phyloP scores from a whole-genome alignment of 2,113 vertebrate species.

The Bombycilla garrulus region DNA sequence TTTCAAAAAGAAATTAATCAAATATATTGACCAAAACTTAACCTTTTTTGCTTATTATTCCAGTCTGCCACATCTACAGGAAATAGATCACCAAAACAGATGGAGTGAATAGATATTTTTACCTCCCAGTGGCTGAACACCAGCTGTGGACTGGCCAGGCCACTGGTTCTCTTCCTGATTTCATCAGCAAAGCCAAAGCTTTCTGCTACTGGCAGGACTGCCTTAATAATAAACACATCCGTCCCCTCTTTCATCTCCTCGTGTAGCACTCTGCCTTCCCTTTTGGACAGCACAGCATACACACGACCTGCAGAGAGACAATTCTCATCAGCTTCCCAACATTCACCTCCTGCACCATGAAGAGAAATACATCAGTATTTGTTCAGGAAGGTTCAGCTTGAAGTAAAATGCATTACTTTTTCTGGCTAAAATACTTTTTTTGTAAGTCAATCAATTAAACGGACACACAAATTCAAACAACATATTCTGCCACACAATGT shows the following conservation, averaged over 20 bases:
- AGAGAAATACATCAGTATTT: not conserved
- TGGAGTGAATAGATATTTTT: conserved; percentile 30
- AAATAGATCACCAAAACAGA: conserved; percentile 18
- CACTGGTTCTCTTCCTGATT: conserved; percentile 94
- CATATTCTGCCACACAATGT: not conserved
- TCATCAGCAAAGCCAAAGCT: conserved; percentile 98
- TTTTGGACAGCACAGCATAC: conserved; percentile 89
- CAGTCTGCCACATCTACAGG: conserved; percentile 3
- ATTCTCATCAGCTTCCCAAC: not conserved
- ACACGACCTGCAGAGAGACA: conserved; percentile 81
- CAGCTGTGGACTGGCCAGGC: conserved; percentile 94
- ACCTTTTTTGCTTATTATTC: conserved; percentile 27
- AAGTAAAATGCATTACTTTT: accelerated
- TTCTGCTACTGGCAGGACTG: conserved; percentile 92
- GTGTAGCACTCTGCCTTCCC: conserved; percentile 91
- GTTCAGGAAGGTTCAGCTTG: not conserved
- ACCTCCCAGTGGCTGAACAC: conserved; percentile 99
- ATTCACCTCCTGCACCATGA: not conserved
- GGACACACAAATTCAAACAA: not conserved
- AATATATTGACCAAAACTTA: conserved; percentile 28
- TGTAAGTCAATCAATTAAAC: not conserved
- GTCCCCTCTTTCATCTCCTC: conserved; percentile 99
- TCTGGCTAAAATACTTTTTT: not conserved
- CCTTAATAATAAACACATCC: conserved; percentile 93
- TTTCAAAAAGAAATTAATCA: not conserved